Evolutionary conservation across 2,797 vertebrate genomes (phyloP).

Genomic region (Siniperca scherzeri): DNA sequence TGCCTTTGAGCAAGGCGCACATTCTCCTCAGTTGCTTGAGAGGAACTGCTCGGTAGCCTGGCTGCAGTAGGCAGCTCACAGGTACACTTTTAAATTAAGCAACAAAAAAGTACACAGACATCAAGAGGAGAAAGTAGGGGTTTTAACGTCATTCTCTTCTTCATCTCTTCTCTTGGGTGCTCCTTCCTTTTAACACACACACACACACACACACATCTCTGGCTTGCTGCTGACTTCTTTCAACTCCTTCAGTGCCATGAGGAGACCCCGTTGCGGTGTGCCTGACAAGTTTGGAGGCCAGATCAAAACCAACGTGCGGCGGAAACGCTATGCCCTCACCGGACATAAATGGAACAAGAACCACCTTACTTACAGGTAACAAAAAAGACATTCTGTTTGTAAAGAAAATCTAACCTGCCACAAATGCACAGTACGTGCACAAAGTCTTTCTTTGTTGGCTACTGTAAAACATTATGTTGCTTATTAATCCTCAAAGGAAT

Average conservation of each 20-base stretch:
- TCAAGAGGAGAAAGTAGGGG: background rate
- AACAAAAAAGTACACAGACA: conserved; percentile 18
- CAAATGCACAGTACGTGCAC: background rate
- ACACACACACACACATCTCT: background rate
- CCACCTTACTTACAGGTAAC: conserved; percentile 87
- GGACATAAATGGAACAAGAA: conserved; percentile 86
- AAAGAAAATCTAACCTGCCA: background rate
- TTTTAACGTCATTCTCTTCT: conserved; percentile 17
- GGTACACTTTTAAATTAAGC: conserved; percentile 35
- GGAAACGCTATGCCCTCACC: conserved; percentile 91
- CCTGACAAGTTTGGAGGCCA: conserved; percentile 93
- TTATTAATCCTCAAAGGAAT: background rate
- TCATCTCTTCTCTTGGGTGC: conserved; percentile 42
- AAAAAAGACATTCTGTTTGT: background rate
- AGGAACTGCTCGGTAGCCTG: conserved; percentile 13
- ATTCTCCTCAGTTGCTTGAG: background rate
- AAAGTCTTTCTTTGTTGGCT: background rate
- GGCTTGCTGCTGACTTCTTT: conserved; percentile 33
- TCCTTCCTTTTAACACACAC: conserved; percentile 38
- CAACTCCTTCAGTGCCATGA: conserved; percentile 90
- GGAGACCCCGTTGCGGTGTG: conserved; percentile 93
- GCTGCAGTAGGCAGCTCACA: background rate
- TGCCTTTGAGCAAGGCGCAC: background rate
- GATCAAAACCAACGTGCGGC: conserved; percentile 92
- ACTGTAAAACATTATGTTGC: background rate